Evolutionary conservation across 1,140 invertebrate species (phyloP).

Genomic region (Hylaeus anthracinus): DNA sequence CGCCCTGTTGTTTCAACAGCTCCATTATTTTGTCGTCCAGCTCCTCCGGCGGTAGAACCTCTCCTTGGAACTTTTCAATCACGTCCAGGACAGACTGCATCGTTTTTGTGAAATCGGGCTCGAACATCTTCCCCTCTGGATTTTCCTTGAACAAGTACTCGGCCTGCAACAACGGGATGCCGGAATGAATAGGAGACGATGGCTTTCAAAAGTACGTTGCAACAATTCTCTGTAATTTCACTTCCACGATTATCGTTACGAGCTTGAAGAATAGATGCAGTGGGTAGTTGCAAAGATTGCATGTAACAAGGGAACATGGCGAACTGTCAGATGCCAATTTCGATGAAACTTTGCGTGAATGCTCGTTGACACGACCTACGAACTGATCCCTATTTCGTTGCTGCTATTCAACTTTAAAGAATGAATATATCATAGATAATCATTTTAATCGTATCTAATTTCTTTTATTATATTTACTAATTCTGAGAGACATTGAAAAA

Average conservation of each 20-base stretch:
- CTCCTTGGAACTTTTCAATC: slow-evolving; percentile 48
- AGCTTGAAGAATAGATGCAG: not conserved
- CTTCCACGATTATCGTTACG: not conserved
- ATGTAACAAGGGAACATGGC: no score
- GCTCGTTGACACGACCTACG: no score
- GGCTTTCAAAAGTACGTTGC: not conserved
- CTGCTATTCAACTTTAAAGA: no score
- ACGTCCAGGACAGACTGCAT: slow-evolving; percentile 55
- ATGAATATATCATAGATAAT: no score
- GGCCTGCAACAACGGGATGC: slow-evolving; percentile 62
- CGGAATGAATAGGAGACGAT: not conserved
- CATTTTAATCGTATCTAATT: no score
- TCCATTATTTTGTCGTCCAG: slow-evolving; percentile 14
- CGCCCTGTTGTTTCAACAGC: not conserved
- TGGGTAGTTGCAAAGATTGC: no score
- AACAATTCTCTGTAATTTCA: not conserved
- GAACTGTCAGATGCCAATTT: no score
- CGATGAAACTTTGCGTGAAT: no score
- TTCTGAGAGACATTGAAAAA: no score
- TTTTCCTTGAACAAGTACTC: slow-evolving; percentile 83
- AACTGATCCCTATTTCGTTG: no score
- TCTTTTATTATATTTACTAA: no score
- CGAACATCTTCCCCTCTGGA: slow-evolving; percentile 82
- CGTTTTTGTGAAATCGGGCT: slow-evolving; percentile 78
- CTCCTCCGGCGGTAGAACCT: slow-evolving; percentile 48